phyloP scores from a whole-genome alignment of 2,797 vertebrate species.

The Ammospiza maritima region DNA sequence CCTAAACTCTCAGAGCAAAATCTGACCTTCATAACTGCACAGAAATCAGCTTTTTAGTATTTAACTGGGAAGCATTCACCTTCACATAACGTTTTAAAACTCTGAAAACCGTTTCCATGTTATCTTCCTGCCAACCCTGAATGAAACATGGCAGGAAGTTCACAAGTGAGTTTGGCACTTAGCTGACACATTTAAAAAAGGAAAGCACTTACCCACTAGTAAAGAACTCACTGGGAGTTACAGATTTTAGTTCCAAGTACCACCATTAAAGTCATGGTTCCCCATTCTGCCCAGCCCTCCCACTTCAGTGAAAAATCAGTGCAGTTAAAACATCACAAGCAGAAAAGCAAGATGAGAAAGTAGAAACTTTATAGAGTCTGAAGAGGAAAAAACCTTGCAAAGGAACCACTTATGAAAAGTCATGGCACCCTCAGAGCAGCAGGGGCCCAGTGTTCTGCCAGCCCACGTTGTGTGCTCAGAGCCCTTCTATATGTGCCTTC shows the following conservation, averaged over 20 bases:
- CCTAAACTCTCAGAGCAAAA: neutral
- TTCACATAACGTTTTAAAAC: neutral
- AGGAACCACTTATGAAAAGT: neutral
- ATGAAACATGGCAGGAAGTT: neutral
- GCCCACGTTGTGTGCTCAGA: neutral
- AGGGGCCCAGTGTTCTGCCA: neutral
- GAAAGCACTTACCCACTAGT: conserved; percentile 20
- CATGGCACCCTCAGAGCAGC: neutral
- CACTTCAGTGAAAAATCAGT: neutral
- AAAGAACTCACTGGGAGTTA: neutral
- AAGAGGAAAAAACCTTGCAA: neutral
- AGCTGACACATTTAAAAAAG: neutral
- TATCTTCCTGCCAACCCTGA: neutral
- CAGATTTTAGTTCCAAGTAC: neutral
- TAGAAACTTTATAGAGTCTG: neutral
- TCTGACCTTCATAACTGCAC: neutral
- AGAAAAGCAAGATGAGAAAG: neutral
- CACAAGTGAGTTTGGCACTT: neutral
- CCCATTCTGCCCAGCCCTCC: neutral
- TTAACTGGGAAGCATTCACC: neutral
- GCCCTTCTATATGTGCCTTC: neutral
- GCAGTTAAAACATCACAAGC: neutral
- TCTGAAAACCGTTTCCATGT: neutral
- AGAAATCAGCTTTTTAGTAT: neutral
- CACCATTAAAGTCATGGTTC: neutral